These are phyloP conservation scores for Macrostomum lignano DNA, from an alignment of 1,140 invertebrate genomes.

Conservation along the genomic window DNA sequence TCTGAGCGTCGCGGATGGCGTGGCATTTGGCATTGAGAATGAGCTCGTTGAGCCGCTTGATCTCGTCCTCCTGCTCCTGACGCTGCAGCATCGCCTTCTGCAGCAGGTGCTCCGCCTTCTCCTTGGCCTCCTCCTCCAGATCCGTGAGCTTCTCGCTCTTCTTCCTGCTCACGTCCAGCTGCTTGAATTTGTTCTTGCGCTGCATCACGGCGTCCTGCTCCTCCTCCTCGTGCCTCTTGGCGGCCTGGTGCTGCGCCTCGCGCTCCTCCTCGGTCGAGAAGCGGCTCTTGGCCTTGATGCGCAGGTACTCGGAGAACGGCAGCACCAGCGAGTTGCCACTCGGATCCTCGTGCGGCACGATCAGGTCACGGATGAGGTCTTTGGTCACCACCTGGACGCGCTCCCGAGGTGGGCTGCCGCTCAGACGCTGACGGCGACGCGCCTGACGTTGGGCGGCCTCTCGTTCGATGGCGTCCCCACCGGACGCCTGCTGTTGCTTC, in stretches of 20 bases:
- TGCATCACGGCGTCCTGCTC: too few species aligned
- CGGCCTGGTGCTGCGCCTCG: conserved; percentile 21
- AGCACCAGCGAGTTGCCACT: conserved; percentile 18
- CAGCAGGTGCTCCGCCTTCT: conserved; percentile 21
- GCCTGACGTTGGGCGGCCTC: too few species aligned
- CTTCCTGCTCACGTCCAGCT: conserved; percentile 16
- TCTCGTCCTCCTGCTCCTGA: conserved; percentile 28
- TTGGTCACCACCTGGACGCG: conserved; percentile 24
- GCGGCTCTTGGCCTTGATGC: conserved; percentile 13
- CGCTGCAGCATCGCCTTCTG: conserved; percentile 22
- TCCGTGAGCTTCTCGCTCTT: conserved; percentile 24
- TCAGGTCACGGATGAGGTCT: conserved; percentile 24
- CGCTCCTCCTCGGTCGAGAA: conserved; percentile 16
- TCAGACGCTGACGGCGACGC: conserved; percentile 13
- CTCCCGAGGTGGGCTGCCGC: conserved; percentile 15
- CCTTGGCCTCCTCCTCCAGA: conserved; percentile 23
- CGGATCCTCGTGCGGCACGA: conserved; percentile 22
- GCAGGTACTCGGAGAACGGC: conserved; percentile 12
- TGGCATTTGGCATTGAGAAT: conserved; percentile 29
- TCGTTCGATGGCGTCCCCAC: too few species aligned
- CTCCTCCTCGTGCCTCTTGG: too few species aligned
- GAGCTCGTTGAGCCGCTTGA: conserved; percentile 28
- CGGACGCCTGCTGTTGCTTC: too few species aligned
- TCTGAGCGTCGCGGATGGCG: conserved; percentile 27
- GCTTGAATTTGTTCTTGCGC: conserved; percentile 21